Evolutionary conservation across 2,888 invertebrate species (phyloP).

Genomic region (Candidula unifasciata): DNA sequence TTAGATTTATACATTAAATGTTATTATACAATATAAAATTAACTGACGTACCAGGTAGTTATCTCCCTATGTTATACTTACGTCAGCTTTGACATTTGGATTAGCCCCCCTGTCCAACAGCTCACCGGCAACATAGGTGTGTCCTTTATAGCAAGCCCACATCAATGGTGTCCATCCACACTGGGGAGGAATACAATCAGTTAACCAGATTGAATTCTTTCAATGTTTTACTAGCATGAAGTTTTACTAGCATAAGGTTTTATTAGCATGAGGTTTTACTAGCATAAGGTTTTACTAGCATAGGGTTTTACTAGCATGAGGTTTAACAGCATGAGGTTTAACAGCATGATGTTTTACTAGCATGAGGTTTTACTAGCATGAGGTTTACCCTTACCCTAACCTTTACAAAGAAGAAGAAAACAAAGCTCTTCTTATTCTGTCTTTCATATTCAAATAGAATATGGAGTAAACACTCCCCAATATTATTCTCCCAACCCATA

Average conservation of each 20-base stretch:
- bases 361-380: background rate
- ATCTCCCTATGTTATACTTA: slow-evolving; percentile 65
- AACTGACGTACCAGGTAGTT: background rate
- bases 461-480: too few relatives aligned
- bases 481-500: too few relatives aligned
- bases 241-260: background rate
- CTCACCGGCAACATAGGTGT: slow-evolving; percentile 82
- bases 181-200: slow-evolving; percentile 78
- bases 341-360: too few relatives aligned
- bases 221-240: background rate
- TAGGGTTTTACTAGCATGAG: background rate
- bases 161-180: slow-evolving; percentile 98
- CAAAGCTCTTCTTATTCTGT: too few relatives aligned
- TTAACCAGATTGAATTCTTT: background rate
- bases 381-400: too few relatives aligned
- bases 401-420: too few relatives aligned
- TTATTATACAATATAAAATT: background rate
- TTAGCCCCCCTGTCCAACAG: slow-evolving; percentile 92
- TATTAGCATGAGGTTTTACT: background rate
- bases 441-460: too few relatives aligned
- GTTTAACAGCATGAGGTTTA: too few relatives aligned
- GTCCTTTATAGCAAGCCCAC: slow-evolving; percentile 97
- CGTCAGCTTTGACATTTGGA: slow-evolving; percentile 95
- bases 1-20: background rate
- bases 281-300: too few relatives aligned